phyloP scores from a whole-genome alignment of 2,888 invertebrate species.

The Salpingus planirostris region DNA sequence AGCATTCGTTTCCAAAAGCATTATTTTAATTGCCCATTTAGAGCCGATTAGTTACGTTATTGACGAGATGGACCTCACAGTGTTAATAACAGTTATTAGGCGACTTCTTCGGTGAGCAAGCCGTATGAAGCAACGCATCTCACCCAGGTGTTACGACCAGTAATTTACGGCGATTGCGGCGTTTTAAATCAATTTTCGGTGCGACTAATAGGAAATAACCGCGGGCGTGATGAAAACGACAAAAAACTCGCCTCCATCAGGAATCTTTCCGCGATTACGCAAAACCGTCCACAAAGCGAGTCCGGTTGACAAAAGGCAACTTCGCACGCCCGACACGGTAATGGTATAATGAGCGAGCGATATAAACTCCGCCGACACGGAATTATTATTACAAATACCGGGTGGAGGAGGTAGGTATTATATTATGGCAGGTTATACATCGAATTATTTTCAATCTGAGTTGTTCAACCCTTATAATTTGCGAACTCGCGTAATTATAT shows the following conservation, averaged over 20 bases:
- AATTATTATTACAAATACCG: too few species aligned
- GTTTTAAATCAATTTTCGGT: neutral
- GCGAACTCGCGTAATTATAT: conserved; percentile 10
- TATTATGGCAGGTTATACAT: conserved; percentile 2
- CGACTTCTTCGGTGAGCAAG: conserved; percentile 14
- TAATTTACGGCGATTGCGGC: neutral
- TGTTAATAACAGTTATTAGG: conserved; percentile 14
- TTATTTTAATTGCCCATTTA: conserved; percentile 14
- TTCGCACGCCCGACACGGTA: too few species aligned
- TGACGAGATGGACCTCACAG: conserved; percentile 5
- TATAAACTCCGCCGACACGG: too few species aligned
- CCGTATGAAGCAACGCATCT: conserved; percentile 5
- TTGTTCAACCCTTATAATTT: conserved; percentile 11
- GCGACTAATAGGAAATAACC: too few species aligned
- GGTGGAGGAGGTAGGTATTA: too few species aligned
- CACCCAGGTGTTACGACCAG: neutral
- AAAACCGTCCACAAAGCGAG: too few species aligned
- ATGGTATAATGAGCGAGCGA: too few species aligned
- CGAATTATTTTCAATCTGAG: conserved; percentile 12
- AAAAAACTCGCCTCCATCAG: too few species aligned
- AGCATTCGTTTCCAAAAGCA: too few species aligned
- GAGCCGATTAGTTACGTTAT: conserved; percentile 14
- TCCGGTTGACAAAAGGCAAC: too few species aligned
- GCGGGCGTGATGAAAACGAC: too few species aligned
- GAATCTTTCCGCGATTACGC: too few species aligned